Evolutionary conservation across 2,113 vertebrate species (phyloP).

Genomic region (Monarcha castaneiventris): DNA sequence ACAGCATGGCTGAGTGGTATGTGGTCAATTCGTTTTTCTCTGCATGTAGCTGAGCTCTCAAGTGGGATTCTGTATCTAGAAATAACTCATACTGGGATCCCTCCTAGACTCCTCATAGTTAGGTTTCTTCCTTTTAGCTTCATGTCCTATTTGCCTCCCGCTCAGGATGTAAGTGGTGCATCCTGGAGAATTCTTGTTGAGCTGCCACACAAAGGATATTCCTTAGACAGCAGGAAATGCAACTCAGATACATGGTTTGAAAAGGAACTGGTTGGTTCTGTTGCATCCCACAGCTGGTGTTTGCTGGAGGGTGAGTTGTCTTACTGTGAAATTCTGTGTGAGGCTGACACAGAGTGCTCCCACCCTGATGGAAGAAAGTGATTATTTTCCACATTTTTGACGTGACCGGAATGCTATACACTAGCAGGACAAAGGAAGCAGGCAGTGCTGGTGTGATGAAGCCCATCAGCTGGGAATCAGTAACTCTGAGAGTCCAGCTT

Average conservation of each 20-base stretch:
- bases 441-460: neutral
- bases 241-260: neutral
- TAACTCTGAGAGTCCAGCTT: neutral
- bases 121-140: constrained; percentile 15
- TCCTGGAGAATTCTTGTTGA: neutral
- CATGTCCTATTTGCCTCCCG: neutral
- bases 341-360: neutral
- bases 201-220: neutral
- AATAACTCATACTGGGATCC: neutral
- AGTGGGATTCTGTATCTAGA: neutral
- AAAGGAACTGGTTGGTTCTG: neutral
- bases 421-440: neutral
- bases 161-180: neutral
- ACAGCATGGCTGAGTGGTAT: neutral
- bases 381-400: neutral
- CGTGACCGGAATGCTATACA: neutral
- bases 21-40: neutral
- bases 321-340: neutral
- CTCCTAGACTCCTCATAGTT: neutral
- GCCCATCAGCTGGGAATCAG: neutral
- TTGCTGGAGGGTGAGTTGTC: neutral
- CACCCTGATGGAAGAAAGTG: neutral
- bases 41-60: neutral
- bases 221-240: neutral
- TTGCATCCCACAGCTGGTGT: neutral